phyloP scores from a whole-genome alignment of 2,797 vertebrate species.

The Enteromius mattozi region DNA sequence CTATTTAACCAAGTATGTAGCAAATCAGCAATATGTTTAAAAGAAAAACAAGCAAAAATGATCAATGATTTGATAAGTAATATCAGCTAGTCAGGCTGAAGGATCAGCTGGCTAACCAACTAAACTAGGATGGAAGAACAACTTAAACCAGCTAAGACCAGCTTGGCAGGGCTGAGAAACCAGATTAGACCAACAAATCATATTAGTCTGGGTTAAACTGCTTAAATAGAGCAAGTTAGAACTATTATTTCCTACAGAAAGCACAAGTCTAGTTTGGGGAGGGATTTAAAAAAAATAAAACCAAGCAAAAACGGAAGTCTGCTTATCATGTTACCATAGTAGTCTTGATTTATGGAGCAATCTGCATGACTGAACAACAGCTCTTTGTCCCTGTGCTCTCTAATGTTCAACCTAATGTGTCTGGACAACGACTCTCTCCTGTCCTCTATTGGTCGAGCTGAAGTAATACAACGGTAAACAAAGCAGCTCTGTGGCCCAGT shows the following conservation, averaged over 20 bases:
- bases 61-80: not conserved
- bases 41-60: not conserved
- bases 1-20: not conserved
- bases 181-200: not conserved
- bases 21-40: not conserved
- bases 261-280: not conserved
- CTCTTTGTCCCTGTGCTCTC: conserved; percentile 50
- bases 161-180: not conserved
- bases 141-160: not conserved
- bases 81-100: not conserved
- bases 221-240: not conserved
- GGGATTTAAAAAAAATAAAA: not conserved
- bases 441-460: conserved; percentile 41
- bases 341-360: conserved; percentile 19
- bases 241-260: not conserved
- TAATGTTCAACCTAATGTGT: not conserved
- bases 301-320: not conserved
- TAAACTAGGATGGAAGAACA: not conserved
- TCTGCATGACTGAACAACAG: conserved; percentile 48
- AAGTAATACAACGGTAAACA: conserved; percentile 35
- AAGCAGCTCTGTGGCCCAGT: conserved; percentile 42
- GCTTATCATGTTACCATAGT: conserved; percentile 26
- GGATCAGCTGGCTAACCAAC: not conserved
- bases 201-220: not conserved
- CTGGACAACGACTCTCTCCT: conserved; percentile 26